Evolutionary conservation across 2,113 vertebrate species (phyloP), one percentile per base, ranked within the genome.

Genomic region (Noctilio leporinus): DNA sequence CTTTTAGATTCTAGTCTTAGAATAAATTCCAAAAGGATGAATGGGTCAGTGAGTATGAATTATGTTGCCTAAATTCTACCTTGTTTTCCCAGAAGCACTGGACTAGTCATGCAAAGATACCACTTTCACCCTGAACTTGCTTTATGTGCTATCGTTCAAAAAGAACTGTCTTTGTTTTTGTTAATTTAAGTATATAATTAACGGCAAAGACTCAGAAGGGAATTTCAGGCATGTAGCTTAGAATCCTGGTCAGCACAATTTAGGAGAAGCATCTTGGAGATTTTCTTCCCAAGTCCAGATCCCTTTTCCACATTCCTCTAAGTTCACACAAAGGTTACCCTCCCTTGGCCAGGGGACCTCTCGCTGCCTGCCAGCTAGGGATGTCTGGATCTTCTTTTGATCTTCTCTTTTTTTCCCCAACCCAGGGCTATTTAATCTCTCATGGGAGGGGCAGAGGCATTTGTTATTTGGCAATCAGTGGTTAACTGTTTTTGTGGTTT

Each of bases 351-450:
- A 38, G 24, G 49, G 62, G 72, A 70, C 76, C 33, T 51, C 81
- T 87, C 28, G 84, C 87, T 51, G 70, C 72, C 59, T 64, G 88
- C 96, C 67, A 57, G 76, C 90, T 83, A 0, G 77, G 65, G 70
- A 81, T 76, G 83, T 67, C 90, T 96, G 96, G 57, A 67, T 85
- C 86, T 86, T 86, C 80, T 86, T 96, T 96, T 97, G 94, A 93
- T 97, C 95, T 95, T 40, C 10, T 33, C 2, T 16, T 7, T n/a
- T 47, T 80, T 10, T 1, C 10, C 35, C 67, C 43, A 24, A 67
- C 53, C 67, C 53, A 15, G 47, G 85, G 57, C 76, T 94, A 86
- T 89, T 95, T 92, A 65, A 78, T 94, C 87, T 94, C 84, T 84
- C 70, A 76, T 62, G 65, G 72, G 87, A 96, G 47, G 38, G 53